Base-by-base conservation (phyloP, 2,113 vertebrate species). In the Dasyprocta punctata region DNA sequence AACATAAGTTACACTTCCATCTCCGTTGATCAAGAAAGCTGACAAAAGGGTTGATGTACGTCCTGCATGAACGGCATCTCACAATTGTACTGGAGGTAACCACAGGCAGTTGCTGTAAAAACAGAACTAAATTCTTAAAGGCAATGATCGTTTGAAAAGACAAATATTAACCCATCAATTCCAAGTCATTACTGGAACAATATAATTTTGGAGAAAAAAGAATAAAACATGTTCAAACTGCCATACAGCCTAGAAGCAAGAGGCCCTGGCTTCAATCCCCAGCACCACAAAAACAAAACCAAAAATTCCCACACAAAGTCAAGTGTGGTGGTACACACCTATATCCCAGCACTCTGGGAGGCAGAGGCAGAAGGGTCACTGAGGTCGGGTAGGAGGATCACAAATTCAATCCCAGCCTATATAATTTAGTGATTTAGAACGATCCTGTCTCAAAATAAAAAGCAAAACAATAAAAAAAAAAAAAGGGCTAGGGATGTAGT, bases 1-100 rank as follows among this genome's bases (percentile, higher is more conserved):
- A 99, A 98, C 99, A 99, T 96, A 99, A 98, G 97, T 99, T 99
- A 98, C 99, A 99, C 96, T 99, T 99, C 99, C 99, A 99, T 89
- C 99, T 99, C 97, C 99, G 99, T 98, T 99, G 99, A 98, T 99
- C 99, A 98, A 99, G 98, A 97, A 99, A 99, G 89, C 99, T 99
- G 96, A 99, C 99, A 71, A 99, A 99, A 61, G 99, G 99, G 97
- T 99, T 99, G 92, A 99, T 99, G 92, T 99, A 99, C 0, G 99
- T 99, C 96, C 99, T 98, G 98, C 99, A 99, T 69, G 99, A 99
- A n/a, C 99, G 99, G 98, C 99, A 99, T 98, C 99, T 98, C 96
- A 99, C 99, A 26, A 99, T 99, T 87, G 99, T 99, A 97, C 99
- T 99, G 87, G 99, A 99, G 65, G 99, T 99, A 96, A 99, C 99